A percentile compares a stretch with the other conserved stretches of the same genome.
Evolutionary conservation across 2,113 vertebrate genomes (phyloP).

Genomic region (Phaethon lepturus): DNA sequence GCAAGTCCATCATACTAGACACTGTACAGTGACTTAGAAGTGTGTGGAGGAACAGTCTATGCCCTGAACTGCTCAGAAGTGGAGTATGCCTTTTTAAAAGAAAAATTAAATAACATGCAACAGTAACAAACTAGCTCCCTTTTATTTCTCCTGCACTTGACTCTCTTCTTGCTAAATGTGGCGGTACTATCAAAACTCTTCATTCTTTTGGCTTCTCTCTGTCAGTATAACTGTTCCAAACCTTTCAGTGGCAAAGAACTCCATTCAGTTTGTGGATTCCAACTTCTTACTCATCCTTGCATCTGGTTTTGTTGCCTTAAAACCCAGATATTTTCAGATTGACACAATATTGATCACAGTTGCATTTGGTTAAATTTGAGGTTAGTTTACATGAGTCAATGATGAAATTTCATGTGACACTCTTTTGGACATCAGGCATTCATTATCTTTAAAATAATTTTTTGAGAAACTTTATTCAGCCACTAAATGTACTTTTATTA

Average conservation of each 20-base stretch:
- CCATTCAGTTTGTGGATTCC: background rate
- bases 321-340: slow-evolving; percentile 57
- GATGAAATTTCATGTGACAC: slow-evolving; percentile 30
- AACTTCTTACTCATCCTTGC: slow-evolving; percentile 33
- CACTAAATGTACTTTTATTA: slow-evolving; percentile 37
- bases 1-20: background rate
- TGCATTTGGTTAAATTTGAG: slow-evolving; percentile 36
- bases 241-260: background rate
- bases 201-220: slow-evolving; percentile 1
- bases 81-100: background rate
- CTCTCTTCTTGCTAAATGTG: background rate
- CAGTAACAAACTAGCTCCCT: background rate
- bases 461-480: slow-evolving; percentile 21
- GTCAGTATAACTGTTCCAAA: background rate
- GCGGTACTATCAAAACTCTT: slow-evolving; percentile 1
- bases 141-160: background rate
- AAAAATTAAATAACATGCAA: rapidly evolving
- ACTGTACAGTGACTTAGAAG: background rate
- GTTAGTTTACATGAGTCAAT: slow-evolving; percentile 51
- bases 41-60: background rate
- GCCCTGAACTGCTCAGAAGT: background rate
- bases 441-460: slow-evolving; percentile 52
- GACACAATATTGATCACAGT: slow-evolving; percentile 54
- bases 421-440: slow-evolving; percentile 27
- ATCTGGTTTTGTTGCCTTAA: slow-evolving; percentile 55